Conservation (phyloP, 92 coral and sea anemone species). For the Blastomussa wellsi region DNA sequence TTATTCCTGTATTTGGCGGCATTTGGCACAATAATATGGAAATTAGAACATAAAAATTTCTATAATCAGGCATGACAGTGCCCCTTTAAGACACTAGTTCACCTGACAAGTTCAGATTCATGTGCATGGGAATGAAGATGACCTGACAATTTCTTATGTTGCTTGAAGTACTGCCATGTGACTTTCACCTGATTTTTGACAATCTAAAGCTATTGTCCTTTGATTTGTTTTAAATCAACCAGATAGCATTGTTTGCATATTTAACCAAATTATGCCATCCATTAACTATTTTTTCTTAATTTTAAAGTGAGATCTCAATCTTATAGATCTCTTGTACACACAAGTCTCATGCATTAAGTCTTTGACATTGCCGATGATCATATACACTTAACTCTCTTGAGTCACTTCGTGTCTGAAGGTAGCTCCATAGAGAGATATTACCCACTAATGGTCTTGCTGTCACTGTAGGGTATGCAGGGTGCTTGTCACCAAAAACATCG, state of each 20-base stretch:
- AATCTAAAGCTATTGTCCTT: not conserved
- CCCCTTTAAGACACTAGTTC: no score
- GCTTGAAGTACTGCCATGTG: not conserved
- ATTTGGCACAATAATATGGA: no score
- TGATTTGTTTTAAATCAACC: not conserved
- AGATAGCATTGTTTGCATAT: not conserved
- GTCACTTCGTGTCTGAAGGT: not conserved
- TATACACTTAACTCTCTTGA: not conserved
- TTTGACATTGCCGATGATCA: not conserved
- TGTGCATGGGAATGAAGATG: not conserved
- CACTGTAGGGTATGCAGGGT: conserved; percentile 68
- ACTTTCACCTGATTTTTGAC: not conserved
- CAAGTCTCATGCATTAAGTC: no score
- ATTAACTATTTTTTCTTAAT: no score
- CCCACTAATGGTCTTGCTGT: not conserved
- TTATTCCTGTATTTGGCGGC: no score
- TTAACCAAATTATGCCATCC: no score
- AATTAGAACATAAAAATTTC: no score
- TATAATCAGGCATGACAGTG: no score
- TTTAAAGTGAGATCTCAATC: no score
- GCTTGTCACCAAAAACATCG: conserved; percentile 94
- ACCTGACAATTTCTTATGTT: not conserved
- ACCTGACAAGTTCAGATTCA: not conserved
- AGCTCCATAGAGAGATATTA: not conserved
- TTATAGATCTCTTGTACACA: no score